Conservation (phyloP, 2,888 invertebrate species). For the Hybos culiciformis region DNA sequence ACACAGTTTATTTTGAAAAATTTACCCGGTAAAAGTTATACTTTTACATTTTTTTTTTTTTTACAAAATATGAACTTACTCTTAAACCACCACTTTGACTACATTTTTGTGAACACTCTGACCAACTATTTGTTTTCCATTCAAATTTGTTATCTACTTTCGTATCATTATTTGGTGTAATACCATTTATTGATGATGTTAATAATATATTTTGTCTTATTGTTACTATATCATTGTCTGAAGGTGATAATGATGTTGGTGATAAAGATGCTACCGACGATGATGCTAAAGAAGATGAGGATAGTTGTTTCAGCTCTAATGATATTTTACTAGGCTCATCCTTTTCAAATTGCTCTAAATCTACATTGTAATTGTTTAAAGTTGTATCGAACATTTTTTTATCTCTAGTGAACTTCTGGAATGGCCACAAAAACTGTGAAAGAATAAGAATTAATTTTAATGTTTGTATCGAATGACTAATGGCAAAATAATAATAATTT, state of each 20-base stretch:
- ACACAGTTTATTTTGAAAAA: no score
- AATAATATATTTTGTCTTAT: conserved; percentile 11
- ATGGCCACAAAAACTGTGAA: conserved; percentile 64
- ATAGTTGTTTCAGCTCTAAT: conserved; percentile 19
- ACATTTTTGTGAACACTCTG: conserved; percentile 70
- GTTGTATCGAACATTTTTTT: conserved; percentile 38
- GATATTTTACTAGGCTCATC: conserved; percentile 25
- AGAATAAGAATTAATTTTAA: conserved; percentile 1
- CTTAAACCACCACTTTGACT: conserved; percentile 48
- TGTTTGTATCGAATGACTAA: no score
- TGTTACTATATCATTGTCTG: conserved; percentile 15
- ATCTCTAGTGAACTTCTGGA: conserved; percentile 58
- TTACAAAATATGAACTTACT: background rate
- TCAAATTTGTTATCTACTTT: conserved; percentile 47
- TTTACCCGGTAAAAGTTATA: no score
- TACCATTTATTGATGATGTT: conserved; percentile 6
- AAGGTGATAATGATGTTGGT: conserved; percentile 6
- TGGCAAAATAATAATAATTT: no score
- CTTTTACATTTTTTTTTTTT: no score
- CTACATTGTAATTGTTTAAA: conserved; percentile 35
- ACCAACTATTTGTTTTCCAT: conserved; percentile 77
- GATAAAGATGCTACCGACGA: conserved; percentile 8
- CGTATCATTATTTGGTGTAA: conserved; percentile 13
- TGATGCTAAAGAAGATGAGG: conserved; percentile 7
- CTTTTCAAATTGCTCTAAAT: conserved; percentile 30